Percentiles rank a stretch among this genome's conserved stretches.
phyloP scores from a whole-genome alignment of 2,113 vertebrate species.

The Oreochromis aureus region DNA sequence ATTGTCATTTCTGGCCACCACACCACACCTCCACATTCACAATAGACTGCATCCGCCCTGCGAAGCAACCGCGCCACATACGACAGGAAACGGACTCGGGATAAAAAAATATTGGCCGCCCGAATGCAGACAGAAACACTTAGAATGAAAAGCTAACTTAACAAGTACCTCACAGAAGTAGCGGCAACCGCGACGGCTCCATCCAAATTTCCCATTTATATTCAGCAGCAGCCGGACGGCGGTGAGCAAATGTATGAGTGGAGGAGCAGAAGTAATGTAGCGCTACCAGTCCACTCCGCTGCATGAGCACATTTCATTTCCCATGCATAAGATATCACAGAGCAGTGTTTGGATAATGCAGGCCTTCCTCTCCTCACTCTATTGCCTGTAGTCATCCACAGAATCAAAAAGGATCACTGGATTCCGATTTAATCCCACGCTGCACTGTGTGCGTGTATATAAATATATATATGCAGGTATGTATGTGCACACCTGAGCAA shows the following conservation, averaged over 20 bases:
- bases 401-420: background rate
- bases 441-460: background rate
- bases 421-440: background rate
- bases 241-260: conserved; percentile 16
- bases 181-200: background rate
- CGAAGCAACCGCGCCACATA: background rate
- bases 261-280: conserved; percentile 25
- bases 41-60: conserved; percentile 33
- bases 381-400: background rate
- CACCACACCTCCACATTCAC: conserved; percentile 21
- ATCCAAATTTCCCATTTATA: conserved; percentile 36
- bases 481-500: background rate
- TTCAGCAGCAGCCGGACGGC: conserved; percentile 12
- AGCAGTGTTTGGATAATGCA: background rate
- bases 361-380: background rate
- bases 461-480: background rate
- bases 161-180: background rate
- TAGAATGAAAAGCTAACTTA: background rate
- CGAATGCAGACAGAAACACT: conserved; percentile 13
- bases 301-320: conserved; percentile 38
- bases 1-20: conserved; percentile 34
- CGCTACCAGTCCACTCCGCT: background rate
- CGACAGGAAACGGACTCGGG: background rate
- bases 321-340: conserved; percentile 38
- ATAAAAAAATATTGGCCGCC: background rate